Base-by-base conservation (phyloP, 2,888 invertebrate genomes). In the Leucophenga montana region DNA sequence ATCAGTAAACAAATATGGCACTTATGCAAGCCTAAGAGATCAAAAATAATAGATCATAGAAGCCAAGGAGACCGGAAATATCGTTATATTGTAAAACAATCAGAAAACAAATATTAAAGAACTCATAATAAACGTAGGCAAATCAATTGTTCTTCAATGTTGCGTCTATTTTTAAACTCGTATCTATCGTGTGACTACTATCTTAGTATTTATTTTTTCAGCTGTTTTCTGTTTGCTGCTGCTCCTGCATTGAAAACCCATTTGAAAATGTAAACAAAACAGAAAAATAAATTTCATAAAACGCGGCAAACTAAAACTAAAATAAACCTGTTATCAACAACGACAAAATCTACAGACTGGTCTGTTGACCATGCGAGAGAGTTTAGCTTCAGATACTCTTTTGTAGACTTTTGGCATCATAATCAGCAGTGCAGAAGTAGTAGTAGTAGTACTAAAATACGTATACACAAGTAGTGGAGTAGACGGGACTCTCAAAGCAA, bases 241-340 rank as follows among this genome's bases (percentile, higher is more conserved):
- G n/a, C n/a, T 9, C 16, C 20, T 64, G n/a, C 62, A 14, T 18
- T 22, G 22, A 20, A 48, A 48, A 46, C n/a, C 39, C 46, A 64
- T 48, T 64, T 64, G 33, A 59, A 59, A 59, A 59, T 39, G 59
- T 59, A 39, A 59, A 59, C 59, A 59, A 59, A 59, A 59, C 11
- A 59, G 27, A 22, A 22, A 57, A 46, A 46, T 4, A 46, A 46
- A 13, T 4, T 4, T 3, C 2, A 46, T 4, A 46, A 46, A 13
- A 46, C 13, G n/a, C 13, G 46, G 14, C 13, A 46, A 46, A 46
- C 13, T n/a, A 46, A 46, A 46, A 5, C 2, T 3, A 11, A 50
- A 50, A 50, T 16, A 50, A 76, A 70, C 70, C 75, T 75, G 75
- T 71, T 73, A 72, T 61, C 65, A 50, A 50, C 8, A 39, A 8